These are phyloP conservation scores for Paramuricea clavata DNA, from an alignment of 92 coral and sea anemone species.

Conservation along the genomic window DNA sequence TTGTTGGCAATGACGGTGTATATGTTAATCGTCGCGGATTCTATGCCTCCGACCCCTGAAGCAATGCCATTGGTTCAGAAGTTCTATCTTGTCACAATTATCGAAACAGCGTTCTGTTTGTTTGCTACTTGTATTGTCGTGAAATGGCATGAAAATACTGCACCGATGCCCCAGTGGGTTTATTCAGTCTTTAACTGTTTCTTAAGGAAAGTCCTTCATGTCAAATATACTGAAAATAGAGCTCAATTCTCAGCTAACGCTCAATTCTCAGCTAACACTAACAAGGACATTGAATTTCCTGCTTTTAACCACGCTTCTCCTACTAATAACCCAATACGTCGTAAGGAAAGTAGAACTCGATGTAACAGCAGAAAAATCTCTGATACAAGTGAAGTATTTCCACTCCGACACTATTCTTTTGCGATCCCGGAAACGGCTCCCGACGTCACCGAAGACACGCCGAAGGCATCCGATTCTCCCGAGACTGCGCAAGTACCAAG, in stretches of 20 bases:
- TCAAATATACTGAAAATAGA: not conserved
- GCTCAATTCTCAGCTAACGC: too few relatives aligned
- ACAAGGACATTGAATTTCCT: too few relatives aligned
- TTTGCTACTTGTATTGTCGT: conserved; percentile 76
- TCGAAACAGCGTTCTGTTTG: conserved; percentile 88
- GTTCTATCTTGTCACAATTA: conserved; percentile 86
- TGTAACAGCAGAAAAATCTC: not conserved
- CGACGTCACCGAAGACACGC: not conserved
- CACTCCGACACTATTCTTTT: not conserved
- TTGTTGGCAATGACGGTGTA: conserved; percentile 97
- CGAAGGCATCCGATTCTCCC: not conserved
- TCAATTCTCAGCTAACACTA: too few relatives aligned
- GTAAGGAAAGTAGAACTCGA: not conserved
- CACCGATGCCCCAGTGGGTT: conserved; percentile 10
- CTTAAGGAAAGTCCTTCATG: not conserved
- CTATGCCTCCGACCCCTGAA: conserved; percentile 91
- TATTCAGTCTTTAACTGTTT: not conserved
- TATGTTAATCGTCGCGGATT: conserved; percentile 85
- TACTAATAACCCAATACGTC: not conserved
- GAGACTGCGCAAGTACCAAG: not conserved
- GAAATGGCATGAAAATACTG: conserved; percentile 11
- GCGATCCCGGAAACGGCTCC: not conserved
- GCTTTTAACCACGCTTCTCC: too few relatives aligned
- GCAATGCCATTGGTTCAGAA: conserved; percentile 86
- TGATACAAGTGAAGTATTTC: not conserved